Evolutionary conservation across 2,888 invertebrate genomes (phyloP), one percentile per base, ranked within the genome.

Genomic region (Schizotus pectinicornis): DNA sequence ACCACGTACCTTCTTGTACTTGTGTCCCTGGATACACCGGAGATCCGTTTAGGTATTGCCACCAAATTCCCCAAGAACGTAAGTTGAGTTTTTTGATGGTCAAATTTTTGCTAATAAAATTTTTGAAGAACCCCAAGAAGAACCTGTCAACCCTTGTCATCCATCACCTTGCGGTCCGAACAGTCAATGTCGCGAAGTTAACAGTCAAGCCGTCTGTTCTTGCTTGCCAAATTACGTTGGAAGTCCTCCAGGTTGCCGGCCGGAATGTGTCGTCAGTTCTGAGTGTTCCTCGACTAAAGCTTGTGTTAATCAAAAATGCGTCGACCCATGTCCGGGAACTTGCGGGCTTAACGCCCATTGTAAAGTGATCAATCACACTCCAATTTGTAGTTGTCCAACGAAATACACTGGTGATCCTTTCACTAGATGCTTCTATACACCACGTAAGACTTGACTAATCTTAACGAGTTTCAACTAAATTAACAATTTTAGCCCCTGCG

Each of bases 361-460:
- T 72, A 85, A 86, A 74, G 90, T 90, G 1, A 85, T 88, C 56
- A 89, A 91, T 74, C 92, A 92, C 73, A 90, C 88, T 74, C 57
- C 57, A 7, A 57, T 57, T 37, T 57, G 42, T 33, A 46, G 56
- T 42, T 54, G 56, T 38, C 42, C 39, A 35, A n/a, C 32, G n/a
- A 14, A 88, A 45, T 90, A 85, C 67, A 84, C 83, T 7, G 92
- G 92, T 11, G 89, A 92, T 81, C 90, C 92, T n/a, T 90, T 91
- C 48, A 42, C 34, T 35, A 47, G 57, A 14, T 57, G 57, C 13
- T 57, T 13, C 91, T 78, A 81, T 39, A 63, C 68, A 52, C 70
- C 71, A 42, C 68, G 71, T 71, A 65, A 71, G 71, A 22, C 5
- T 22, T 22, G 22, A 22, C 22, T 22, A 22, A 22, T 22, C 22